Evolutionary conservation across 2,797 vertebrate genomes (phyloP), one percentile per base, ranked within the genome.

Genomic region (Girardinus metallicus): DNA sequence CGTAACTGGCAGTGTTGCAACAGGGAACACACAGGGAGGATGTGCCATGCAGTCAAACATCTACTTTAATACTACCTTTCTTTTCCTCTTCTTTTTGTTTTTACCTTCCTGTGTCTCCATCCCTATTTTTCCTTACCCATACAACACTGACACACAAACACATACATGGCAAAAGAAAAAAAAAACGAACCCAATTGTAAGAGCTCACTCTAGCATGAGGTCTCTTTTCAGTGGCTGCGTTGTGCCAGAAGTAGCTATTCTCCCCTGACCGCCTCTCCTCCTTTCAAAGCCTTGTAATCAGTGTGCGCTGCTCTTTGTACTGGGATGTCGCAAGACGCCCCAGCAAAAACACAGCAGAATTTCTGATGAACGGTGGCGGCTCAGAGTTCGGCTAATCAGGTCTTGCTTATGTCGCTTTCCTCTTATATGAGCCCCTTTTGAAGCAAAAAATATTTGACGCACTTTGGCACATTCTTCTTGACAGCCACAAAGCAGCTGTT

Each of bases 251-350:
- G 95, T 92, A 93, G 90, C 92, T 93, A 93, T 93, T 94, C 93
- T 95, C 94, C 86, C 89, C 94, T 93, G 92, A 95, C 94, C 91
- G 88, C 90, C 93, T 91, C 92, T 91, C 88, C 87, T 88, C 89
- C 86, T 93, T 93, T 94, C 91, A 94, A 94, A 95, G 94, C 92
- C 92, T 93, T 92, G 92, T 95, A 94, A 95, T 95, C 94, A 93
- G 90, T 84, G 92, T 87, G 93, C 23, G 23, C 90, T 87, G 91
- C 91, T 92, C 92, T 93, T 94, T 94, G 93, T 94, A 94, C 91
- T 86, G 81, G 87, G 90, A 93, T 94, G 93, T 94, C 84, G 85
- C 92, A 92, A 93, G 93, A 94, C 90, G 81, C 91, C 87, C 78
- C 77, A 75, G 90, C 87, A 88, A 93, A 93, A 93, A 88, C 86